phyloP scores from a whole-genome alignment of 2,797 vertebrate genomes.

The Hydrolagus colliei region DNA sequence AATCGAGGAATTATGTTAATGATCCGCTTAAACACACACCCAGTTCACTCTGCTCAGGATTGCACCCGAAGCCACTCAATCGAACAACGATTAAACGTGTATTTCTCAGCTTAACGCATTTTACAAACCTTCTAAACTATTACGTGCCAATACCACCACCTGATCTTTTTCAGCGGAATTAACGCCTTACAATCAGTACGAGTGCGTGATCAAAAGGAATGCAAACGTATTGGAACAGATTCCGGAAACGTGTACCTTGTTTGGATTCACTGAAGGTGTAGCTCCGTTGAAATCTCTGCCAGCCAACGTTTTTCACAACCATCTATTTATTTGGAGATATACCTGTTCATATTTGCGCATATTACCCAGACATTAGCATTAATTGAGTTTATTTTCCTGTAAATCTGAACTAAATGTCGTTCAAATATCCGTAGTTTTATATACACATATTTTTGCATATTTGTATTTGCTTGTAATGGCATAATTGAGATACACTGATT shows the following conservation, averaged over 20 bases:
- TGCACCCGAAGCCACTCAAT: background rate
- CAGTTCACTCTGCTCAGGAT: too few relatives aligned
- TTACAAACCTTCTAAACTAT: background rate
- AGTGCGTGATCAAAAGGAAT: background rate
- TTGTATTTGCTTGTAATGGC: background rate
- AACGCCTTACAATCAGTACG: background rate
- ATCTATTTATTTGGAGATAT: background rate
- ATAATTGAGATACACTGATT: background rate
- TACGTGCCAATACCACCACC: too few relatives aligned
- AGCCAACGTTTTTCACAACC: too few relatives aligned
- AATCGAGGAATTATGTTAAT: background rate
- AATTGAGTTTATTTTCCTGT: background rate
- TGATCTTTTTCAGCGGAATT: background rate
- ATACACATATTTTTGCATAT: background rate
- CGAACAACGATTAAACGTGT: background rate
- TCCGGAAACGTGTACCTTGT: background rate
- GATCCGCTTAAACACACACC: background rate
- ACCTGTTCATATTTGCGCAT: background rate
- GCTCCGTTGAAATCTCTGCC: background rate
- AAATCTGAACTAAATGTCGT: background rate
- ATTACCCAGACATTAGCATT: background rate
- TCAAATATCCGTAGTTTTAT: background rate
- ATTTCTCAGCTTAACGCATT: background rate
- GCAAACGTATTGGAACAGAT: too few relatives aligned
- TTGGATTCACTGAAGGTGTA: background rate